Percentiles rank a stretch among this genome's conserved stretches.
These are phyloP conservation scores for Drosophila lacertosa DNA, from an alignment of 1,140 invertebrate species.

Conservation along the genomic window DNA sequence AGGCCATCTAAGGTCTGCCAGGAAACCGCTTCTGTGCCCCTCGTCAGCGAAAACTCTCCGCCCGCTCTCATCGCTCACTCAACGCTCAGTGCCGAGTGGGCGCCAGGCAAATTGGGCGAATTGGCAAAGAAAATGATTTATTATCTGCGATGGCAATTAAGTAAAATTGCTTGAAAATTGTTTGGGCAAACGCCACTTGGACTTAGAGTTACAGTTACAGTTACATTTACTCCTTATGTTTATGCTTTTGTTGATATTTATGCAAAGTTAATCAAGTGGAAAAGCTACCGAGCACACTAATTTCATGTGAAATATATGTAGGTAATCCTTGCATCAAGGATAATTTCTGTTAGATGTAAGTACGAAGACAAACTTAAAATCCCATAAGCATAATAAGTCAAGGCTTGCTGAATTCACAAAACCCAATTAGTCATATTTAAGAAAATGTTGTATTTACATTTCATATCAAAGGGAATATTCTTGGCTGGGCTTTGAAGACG, in stretches of 20 bases:
- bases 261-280: conserved; percentile 18
- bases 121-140: conserved; percentile 73
- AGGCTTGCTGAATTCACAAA: too few relatives aligned
- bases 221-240: conserved; percentile 22
- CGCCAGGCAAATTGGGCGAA: conserved; percentile 39
- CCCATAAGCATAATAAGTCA: too few relatives aligned
- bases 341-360: not conserved
- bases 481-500: too few relatives aligned
- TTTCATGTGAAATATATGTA: not conserved
- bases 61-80: conserved; percentile 12
- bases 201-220: not conserved
- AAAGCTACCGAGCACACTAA: conserved; percentile 14
- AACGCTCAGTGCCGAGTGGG: not conserved
- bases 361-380: not conserved
- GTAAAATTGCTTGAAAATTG: conserved; percentile 75
- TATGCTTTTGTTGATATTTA: conserved; percentile 18
- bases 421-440: too few relatives aligned
- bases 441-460: too few relatives aligned
- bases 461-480: too few relatives aligned
- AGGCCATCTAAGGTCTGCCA: conserved; percentile 57
- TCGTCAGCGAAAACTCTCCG: not conserved
- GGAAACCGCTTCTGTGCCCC: not conserved
- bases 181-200: conserved; percentile 45
- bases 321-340: not conserved
- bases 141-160: conserved; percentile 79